Percentiles rank a stretch among this genome's conserved stretches.
Conservation (phyloP, 2,888 invertebrate genomes). For the Cylindroiulus punctatus region DNA sequence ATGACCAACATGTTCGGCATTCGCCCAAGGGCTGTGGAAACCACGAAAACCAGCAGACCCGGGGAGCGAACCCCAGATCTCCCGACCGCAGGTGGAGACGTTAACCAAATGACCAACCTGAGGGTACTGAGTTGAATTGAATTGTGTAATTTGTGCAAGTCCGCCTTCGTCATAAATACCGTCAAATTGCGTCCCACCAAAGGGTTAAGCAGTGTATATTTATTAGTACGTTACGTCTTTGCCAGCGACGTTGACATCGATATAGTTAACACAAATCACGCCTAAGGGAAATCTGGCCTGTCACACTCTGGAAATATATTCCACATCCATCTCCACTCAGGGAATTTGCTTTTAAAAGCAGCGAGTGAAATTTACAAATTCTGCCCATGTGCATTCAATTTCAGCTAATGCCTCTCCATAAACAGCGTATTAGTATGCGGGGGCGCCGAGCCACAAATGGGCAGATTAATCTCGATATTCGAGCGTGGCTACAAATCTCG, state of each 20-base stretch:
- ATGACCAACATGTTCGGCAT: no score
- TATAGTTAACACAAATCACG: conserved; percentile 44
- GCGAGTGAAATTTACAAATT: conserved; percentile 30
- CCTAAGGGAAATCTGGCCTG: conserved; percentile 31
- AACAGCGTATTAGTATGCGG: neutral
- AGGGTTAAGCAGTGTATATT: neutral
- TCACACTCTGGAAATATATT: neutral
- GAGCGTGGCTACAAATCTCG: neutral
- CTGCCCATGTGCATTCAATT: conserved; percentile 41
- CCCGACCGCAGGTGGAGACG: no score
- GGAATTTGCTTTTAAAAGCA: conserved; percentile 39
- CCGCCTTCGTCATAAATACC: neutral
- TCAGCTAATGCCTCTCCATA: neutral
- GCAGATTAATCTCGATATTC: conserved; percentile 33
- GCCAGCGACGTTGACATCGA: conserved; percentile 39
- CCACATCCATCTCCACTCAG: neutral
- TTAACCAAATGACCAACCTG: no score
- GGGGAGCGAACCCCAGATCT: no score
- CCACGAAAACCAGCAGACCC: no score
- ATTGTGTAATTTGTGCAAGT: neutral
- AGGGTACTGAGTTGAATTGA: no score
- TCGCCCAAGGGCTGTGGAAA: no score
- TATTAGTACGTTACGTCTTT: conserved; percentile 18
- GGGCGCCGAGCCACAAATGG: neutral
- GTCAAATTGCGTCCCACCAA: neutral